Conservation (phyloP, 1,140 invertebrate genomes). For the Onthophagus taurus region DNA sequence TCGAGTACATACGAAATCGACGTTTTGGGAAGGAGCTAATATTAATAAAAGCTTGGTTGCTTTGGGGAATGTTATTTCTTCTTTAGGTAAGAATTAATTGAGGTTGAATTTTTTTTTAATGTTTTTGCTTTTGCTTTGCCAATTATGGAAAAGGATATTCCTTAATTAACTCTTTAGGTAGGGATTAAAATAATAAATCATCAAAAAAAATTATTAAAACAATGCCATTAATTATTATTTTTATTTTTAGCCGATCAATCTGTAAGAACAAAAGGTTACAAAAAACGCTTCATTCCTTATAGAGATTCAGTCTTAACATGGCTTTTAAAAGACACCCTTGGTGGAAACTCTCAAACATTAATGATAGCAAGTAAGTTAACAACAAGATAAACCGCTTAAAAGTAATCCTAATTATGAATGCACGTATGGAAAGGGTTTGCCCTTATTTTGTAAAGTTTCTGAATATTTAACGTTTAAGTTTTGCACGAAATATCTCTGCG, state of each 20-base stretch:
- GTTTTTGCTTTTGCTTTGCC: neutral
- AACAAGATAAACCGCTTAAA: slow-evolving; percentile 4
- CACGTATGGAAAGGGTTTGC: too few species aligned
- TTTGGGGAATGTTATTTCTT: slow-evolving; percentile 67
- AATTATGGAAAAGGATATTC: too few species aligned
- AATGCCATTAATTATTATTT: slow-evolving; percentile 1
- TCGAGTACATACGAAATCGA: slow-evolving; percentile 22
- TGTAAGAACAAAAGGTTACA: slow-evolving; percentile 56
- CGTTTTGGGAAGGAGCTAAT: slow-evolving; percentile 66
- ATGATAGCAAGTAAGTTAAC: slow-evolving; percentile 46
- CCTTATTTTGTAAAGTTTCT: too few species aligned
- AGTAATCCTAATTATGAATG: slow-evolving; percentile 5
- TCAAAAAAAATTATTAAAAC: neutral
- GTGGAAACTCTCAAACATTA: slow-evolving; percentile 44
- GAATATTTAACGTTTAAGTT: too few species aligned
- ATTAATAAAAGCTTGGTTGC: slow-evolving; percentile 76
- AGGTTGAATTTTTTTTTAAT: neutral
- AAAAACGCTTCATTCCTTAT: slow-evolving; percentile 93
- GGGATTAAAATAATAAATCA: too few species aligned
- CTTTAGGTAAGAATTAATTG: slow-evolving; percentile 47
- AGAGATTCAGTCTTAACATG: slow-evolving; percentile 96
- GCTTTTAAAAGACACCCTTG: slow-evolving; percentile 61
- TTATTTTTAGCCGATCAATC: slow-evolving; percentile 70
- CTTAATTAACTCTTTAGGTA: too few species aligned
- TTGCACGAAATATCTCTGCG: slow-evolving; percentile 13